A percentile compares a stretch with the other conserved stretches of the same genome.
Evolutionary conservation across 2,888 invertebrate species (phyloP).

Genomic region (Microplitis deprimator): DNA sequence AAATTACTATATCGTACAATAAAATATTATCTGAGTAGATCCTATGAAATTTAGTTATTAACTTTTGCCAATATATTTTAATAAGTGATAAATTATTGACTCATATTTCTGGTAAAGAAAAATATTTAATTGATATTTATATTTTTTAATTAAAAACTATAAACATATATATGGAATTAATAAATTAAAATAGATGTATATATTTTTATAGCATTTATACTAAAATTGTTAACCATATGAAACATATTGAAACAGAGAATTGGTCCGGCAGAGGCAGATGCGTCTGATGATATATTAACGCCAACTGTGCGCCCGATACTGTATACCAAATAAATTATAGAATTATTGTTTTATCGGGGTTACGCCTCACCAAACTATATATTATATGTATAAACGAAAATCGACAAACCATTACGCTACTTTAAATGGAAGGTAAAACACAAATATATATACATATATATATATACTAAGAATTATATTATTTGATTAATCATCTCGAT

Average conservation of each 20-base stretch:
- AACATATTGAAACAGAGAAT: constrained; percentile 70
- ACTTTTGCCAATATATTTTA: too few species aligned
- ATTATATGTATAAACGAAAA: constrained; percentile 29
- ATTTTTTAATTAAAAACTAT: background rate
- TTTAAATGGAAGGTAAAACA: constrained; percentile 26
- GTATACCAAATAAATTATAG: constrained; percentile 68
- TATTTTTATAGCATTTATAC: constrained; percentile 15
- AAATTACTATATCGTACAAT: too few species aligned
- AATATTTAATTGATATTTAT: background rate
- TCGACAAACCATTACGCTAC: constrained; percentile 28
- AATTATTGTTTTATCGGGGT: constrained; percentile 69
- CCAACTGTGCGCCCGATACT: constrained; percentile 69
- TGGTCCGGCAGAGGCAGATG: constrained; percentile 67
- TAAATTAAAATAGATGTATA: background rate
- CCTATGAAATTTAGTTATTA: too few species aligned
- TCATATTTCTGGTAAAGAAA: background rate
- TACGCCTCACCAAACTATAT: constrained; percentile 34
- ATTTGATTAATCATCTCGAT: constrained; percentile 26
- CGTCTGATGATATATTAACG: constrained; percentile 71
- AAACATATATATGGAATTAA: background rate
- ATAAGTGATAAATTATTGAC: background rate
- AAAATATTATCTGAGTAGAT: too few species aligned
- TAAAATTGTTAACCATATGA: constrained; percentile 33
- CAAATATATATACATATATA: background rate
- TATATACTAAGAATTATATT: constrained; percentile 15